Conservation (phyloP, 2,113 vertebrate species). For the Xyrauchen texanus region DNA sequence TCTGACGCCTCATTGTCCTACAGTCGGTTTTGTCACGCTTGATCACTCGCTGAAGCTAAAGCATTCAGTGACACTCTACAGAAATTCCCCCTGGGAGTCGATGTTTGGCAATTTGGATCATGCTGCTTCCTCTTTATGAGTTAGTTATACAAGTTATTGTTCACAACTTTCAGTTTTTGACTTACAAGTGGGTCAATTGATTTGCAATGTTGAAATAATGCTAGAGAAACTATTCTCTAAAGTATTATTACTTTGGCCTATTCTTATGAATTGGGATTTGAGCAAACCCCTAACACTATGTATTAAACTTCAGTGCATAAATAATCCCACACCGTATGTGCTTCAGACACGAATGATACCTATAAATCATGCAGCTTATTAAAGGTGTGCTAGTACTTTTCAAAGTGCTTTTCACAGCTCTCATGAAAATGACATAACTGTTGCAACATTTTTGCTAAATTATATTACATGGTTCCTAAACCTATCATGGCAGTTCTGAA, state of each 20-base stretch:
- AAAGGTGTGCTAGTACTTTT: too few species aligned
- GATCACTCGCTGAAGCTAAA: slow-evolving; percentile 18
- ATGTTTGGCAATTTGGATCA: not conserved
- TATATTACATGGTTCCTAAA: too few species aligned
- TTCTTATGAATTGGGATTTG: not conserved
- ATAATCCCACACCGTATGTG: not conserved
- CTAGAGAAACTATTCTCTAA: not conserved
- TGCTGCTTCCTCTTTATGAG: slow-evolving; percentile 1
- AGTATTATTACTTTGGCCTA: not conserved
- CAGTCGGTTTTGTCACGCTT: not conserved
- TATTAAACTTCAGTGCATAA: not conserved
- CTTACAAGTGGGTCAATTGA: slow-evolving; percentile 18
- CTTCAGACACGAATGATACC: not conserved
- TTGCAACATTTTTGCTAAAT: too few species aligned
- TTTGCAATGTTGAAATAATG: not conserved
- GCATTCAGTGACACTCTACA: not conserved
- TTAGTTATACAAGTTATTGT: not conserved
- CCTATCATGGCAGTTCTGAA: too few species aligned
- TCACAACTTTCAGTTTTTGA: slow-evolving; percentile 1
- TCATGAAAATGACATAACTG: too few species aligned
- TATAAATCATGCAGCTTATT: too few species aligned
- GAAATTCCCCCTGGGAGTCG: not conserved
- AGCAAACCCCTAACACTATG: not conserved
- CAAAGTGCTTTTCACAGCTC: too few species aligned
- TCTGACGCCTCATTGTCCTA: not conserved